These are phyloP conservation scores for Struthidea cinerea DNA, from an alignment of 2,113 vertebrate species.

Conservation along the genomic window DNA sequence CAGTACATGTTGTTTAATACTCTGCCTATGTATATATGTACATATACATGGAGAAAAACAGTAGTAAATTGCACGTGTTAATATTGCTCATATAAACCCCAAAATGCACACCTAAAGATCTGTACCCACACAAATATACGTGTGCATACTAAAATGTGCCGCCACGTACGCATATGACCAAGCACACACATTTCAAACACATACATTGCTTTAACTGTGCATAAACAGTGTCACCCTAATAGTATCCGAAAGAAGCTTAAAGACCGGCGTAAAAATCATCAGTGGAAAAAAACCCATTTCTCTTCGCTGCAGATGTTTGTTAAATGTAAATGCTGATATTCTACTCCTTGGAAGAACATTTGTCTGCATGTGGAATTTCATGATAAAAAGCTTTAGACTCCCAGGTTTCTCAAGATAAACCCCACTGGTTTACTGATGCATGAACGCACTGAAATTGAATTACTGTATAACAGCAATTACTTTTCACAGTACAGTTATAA, in stretches of 20 bases:
- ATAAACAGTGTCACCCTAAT: conserved; percentile 1
- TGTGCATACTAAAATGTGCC: not conserved
- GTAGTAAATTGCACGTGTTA: not conserved
- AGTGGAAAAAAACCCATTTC: conserved; percentile 43
- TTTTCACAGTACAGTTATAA: conserved; percentile 76
- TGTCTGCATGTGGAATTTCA: conserved; percentile 78
- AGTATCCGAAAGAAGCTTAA: conserved; percentile 2
- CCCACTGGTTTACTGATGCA: conserved; percentile 76
- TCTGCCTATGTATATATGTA: not conserved
- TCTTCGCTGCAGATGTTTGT: conserved; percentile 63
- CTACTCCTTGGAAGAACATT: conserved; percentile 60
- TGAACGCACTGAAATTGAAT: conserved; percentile 87
- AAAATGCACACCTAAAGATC: not conserved
- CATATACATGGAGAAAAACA: not conserved
- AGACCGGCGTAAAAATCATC: conserved; percentile 47
- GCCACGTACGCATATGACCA: not conserved
- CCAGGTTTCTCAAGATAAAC: conserved; percentile 81
- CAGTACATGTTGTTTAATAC: not conserved
- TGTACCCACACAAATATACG: too few species aligned
- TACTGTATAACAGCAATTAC: conserved; percentile 85
- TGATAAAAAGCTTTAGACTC: conserved; percentile 85
- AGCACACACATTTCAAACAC: not conserved
- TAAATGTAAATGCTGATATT: conserved; percentile 75
- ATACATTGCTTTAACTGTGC: not conserved
- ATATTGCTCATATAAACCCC: not conserved